phyloP scores from a whole-genome alignment of 1,140 invertebrate genomes.

The Mycetomoellerius zeteki region DNA sequence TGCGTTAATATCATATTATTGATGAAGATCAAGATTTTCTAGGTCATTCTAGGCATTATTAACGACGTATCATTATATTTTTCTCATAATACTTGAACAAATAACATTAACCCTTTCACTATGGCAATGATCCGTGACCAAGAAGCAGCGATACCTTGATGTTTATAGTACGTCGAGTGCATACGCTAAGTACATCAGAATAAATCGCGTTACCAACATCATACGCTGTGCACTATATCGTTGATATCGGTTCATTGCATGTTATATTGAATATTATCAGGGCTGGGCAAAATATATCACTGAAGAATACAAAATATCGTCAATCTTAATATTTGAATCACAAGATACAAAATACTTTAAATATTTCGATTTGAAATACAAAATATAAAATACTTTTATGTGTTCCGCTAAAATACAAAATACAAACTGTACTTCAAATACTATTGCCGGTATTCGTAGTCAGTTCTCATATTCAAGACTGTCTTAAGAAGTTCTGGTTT shows the following conservation, averaged over 20 bases:
- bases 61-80: not conserved
- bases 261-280: no score
- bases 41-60: constrained; percentile 11
- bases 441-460: no score
- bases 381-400: no score
- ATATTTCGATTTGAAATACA: no score
- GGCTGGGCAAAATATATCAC: no score
- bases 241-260: not conserved
- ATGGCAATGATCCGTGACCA: constrained; percentile 27
- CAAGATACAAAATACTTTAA: no score
- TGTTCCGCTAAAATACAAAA: no score
- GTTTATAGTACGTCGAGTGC: not conserved
- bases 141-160: constrained; percentile 1
- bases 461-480: no score
- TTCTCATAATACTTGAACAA: not conserved
- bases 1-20: not conserved
- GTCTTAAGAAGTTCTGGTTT: no score
- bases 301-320: no score
- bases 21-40: not conserved
- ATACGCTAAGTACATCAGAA: not conserved
- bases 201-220: constrained; percentile 18
- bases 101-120: constrained; percentile 29
- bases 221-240: not conserved
- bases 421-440: no score
- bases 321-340: no score